Evolutionary conservation across 2,113 vertebrate species (phyloP), one percentile per base, ranked within the genome.

Genomic region (Gorsachius goisagi): DNA sequence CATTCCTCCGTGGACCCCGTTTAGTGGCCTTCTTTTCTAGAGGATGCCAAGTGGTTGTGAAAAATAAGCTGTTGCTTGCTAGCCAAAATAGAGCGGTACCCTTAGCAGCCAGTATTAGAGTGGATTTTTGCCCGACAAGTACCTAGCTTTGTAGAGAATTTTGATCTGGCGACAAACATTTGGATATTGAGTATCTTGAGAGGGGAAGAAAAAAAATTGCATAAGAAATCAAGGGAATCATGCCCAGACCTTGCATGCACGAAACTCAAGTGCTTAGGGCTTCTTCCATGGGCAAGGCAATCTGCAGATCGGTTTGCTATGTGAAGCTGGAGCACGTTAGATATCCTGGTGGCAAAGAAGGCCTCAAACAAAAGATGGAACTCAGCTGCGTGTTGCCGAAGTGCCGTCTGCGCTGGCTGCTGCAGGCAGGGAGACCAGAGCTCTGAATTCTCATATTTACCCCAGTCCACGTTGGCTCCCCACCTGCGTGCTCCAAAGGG

Each of bases 371-470:
- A 20, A 50, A 18, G 77, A 3, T 9, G 27, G 55, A 39, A 63
- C 49, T 24, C 41, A 7, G 2, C 28, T 1, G 2, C 5, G 0
- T 17, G 2, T 23, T 15, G 41, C 63, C 12, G 0, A 44, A 58
- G 73, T 5, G 41, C 41, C 2, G 1, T 18, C 76, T 23, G 32
- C 1, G 3, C 27, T 19, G 32, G 12, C 76, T 28, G 55, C 35
- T 35, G 69, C 53, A 6, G n/a, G n/a, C 2, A 3, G 15, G 32
- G 50, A 39, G 45, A 5, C 27, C 23, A 6, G 71, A 78, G 66
- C 66, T 93, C 35, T 8, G 9, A 12, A 16, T 21, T 56, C 50
- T 17, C 24, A 4, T 23, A 5, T 44, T 13, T 41, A 37, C 33
- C 24, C 37, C 3, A 1, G 15, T 33, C 84, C 69, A 9, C 0